Base-by-base conservation (phyloP, 2,888 invertebrate species). In the Callyntrura guangdongensis region DNA sequence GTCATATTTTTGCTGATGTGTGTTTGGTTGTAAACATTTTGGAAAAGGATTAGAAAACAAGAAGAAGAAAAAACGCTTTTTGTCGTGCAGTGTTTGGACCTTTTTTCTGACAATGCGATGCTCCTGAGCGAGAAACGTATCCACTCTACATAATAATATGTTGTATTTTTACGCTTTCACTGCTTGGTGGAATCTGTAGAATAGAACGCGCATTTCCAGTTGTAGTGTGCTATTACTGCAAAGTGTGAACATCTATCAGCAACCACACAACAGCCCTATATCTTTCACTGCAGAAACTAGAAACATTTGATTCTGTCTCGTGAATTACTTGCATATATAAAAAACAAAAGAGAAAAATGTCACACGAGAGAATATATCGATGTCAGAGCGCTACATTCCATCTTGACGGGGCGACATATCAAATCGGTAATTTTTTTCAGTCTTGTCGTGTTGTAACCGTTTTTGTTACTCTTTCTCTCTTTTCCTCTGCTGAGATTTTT, bases 351-450 rank as follows among this genome's bases (percentile, higher is more conserved):
- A 17, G 49, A 64, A 89, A 56, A 17, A 94, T 94, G 94, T 93
- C 94, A 59, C 94, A 94, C 91, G 93, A 93, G 85, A 91, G 86
- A 92, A 93, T 94, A 89, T 92, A 92, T 85, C 92, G 94, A 95
- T 97, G 97, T 96, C 97, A 97, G 95, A 97, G 97, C 95, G 97
- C 98, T 84, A 98, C 97, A 92, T 97, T 98, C 95, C 97, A 97
- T 94, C 96, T 98, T 95, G 98, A 98, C 95, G 98, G 97, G 95
- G 97, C 97, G 93, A 97, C 97, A 93, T 98, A 98, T 94, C 97
- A 97, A 93, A 98, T 98, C 95, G 97, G 98, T 98, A 95, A 96
- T 61, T 69, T 88, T 81, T 84, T 85, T 79, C 89, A 77, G 36
- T 77, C 45, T 72, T 69, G 22, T 25, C 17, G 47, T 84, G 25